Conservation (phyloP, 2,888 invertebrate genomes). For the Xanthia togata region DNA sequence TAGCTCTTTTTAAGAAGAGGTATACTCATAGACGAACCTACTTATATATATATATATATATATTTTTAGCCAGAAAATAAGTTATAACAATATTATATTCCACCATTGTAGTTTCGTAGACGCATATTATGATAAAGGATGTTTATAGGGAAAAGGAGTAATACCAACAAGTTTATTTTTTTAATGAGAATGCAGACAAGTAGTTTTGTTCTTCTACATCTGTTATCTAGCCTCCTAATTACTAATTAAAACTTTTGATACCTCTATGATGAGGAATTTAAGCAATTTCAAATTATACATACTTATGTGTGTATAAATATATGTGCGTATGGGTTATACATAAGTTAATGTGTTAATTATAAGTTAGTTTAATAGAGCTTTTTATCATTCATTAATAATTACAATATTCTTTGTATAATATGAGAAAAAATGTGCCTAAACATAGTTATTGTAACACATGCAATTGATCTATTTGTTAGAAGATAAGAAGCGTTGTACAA, state of each 20-base stretch:
- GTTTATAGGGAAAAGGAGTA: conserved; percentile 16
- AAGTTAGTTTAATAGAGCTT: conserved; percentile 60
- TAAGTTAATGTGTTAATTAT: conserved; percentile 37
- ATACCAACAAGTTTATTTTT: conserved; percentile 42
- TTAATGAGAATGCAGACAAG: conserved; percentile 38
- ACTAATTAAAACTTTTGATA: conserved; percentile 45
- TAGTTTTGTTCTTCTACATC: conserved; percentile 49
- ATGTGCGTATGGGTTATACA: conserved; percentile 25
- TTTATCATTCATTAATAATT: conserved; percentile 58
- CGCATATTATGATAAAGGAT: conserved; percentile 31
- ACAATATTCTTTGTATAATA: conserved; percentile 66
- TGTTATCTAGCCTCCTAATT: conserved; percentile 47
- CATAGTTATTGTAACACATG: conserved; percentile 70
- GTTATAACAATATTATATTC: conserved; percentile 35
- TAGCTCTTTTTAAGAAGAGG: conserved; percentile 50
- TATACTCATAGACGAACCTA: conserved; percentile 17
- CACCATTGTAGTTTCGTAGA: conserved; percentile 52
- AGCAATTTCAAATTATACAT: conserved; percentile 36
- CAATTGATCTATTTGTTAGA: conserved; percentile 65
- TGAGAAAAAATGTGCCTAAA: conserved; percentile 82
- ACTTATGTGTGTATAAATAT: conserved; percentile 19
- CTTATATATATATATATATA: conserved; percentile 19
- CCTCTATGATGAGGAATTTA: conserved; percentile 42
- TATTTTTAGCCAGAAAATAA: conserved; percentile 26
- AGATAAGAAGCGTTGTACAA: conserved; percentile 58